Evolutionary conservation across 1,140 invertebrate genomes (phyloP).

Genomic region (Drosophila navojoa): DNA sequence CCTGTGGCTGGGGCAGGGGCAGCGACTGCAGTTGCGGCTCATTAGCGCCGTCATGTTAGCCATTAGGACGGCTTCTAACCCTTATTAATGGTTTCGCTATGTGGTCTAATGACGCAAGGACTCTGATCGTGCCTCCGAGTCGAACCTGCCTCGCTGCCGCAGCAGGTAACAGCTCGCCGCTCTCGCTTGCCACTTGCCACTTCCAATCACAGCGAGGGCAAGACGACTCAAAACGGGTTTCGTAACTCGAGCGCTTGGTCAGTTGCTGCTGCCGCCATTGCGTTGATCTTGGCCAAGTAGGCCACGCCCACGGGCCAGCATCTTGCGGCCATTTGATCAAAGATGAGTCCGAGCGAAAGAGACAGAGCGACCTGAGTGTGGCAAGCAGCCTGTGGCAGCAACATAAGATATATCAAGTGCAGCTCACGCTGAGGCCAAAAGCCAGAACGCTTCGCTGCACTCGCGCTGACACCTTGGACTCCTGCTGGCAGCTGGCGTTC

Average conservation of each 20-base stretch:
- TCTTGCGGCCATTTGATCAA: background rate
- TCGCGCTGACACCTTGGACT: slow-evolving; percentile 33
- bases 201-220: slow-evolving; percentile 65
- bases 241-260: slow-evolving; percentile 66
- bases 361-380: background rate
- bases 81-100: slow-evolving; percentile 42
- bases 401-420: background rate
- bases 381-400: background rate
- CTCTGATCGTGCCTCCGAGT: too few species aligned
- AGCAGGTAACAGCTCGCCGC: slow-evolving; percentile 53
- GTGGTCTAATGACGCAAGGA: too few species aligned
- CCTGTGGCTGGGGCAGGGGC: background rate
- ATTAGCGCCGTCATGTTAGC: slow-evolving; percentile 65
- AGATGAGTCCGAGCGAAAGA: background rate
- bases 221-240: slow-evolving; percentile 55
- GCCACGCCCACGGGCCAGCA: slow-evolving; percentile 44
- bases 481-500: background rate
- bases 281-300: slow-evolving; percentile 27
- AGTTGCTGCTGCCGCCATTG: slow-evolving; percentile 57
- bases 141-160: too few species aligned
- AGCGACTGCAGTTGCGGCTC: slow-evolving; percentile 56
- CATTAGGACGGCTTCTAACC: slow-evolving; percentile 55
- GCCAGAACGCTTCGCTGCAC: slow-evolving; percentile 58
- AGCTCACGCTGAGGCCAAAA: slow-evolving; percentile 22
- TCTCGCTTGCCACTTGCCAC: slow-evolving; percentile 18